A percentile compares a stretch with the other conserved stretches of the same genome.
Conservation (phyloP, 1,140 invertebrate genomes). For the Trachymyrmex septentrionalis region DNA sequence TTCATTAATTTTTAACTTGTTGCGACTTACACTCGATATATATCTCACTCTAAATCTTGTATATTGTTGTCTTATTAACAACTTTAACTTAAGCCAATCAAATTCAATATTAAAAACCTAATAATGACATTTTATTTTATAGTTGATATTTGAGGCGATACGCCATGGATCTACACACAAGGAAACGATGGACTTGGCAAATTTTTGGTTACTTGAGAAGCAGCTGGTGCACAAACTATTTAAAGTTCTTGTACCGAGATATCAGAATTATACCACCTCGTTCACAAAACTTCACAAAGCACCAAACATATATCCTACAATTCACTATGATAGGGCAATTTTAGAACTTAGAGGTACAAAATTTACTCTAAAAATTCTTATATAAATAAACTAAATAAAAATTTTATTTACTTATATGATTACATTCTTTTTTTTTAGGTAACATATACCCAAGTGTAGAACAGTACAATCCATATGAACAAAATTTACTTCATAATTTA, state of each 20-base stretch:
- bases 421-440: conserved; percentile 70
- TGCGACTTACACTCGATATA: background rate
- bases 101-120: background rate
- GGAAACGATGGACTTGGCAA: conserved; percentile 95
- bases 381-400: background rate
- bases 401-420: background rate
- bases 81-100: background rate
- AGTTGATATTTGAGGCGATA: conserved; percentile 96
- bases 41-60: background rate
- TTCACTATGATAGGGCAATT: conserved; percentile 87
- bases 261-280: conserved; percentile 89
- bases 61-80: conserved; percentile 3
- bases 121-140: conserved; percentile 69
- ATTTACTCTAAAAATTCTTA: conserved; percentile 6
- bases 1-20: background rate
- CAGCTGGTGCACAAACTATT: conserved; percentile 97
- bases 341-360: conserved; percentile 92
- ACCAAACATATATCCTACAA: conserved; percentile 88
- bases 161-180: conserved; percentile 94
- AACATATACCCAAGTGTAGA: conserved; percentile 80
- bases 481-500: conserved; percentile 81
- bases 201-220: conserved; percentile 96
- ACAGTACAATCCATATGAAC: conserved; percentile 73
- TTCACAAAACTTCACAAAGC: conserved; percentile 92
- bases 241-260: conserved; percentile 95